A percentile compares a stretch with the other conserved stretches of the same genome.
These are phyloP conservation scores for Drosophila cardini DNA, from an alignment of 1,140 invertebrate genomes.

Conservation along the genomic window DNA sequence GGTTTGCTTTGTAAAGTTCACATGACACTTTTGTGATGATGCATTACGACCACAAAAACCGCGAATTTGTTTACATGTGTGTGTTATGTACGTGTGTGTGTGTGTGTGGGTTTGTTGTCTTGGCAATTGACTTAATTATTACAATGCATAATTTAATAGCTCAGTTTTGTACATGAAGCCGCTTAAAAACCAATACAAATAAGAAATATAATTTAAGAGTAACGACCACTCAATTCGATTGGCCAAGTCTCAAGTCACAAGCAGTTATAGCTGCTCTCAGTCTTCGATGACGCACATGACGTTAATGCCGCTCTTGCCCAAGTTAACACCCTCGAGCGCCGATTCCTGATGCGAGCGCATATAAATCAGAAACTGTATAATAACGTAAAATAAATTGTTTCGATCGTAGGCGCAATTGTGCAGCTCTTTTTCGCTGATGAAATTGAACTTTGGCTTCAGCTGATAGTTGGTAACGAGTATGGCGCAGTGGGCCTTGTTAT, in stretches of 20 bases:
- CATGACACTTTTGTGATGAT: slow-evolving; percentile 55
- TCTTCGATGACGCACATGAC: slow-evolving; percentile 90
- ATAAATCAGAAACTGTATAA: slow-evolving; percentile 91
- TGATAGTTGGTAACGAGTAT: slow-evolving; percentile 71
- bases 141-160: slow-evolving; percentile 77
- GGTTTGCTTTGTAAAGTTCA: slow-evolving; percentile 46
- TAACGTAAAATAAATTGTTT: slow-evolving; percentile 93
- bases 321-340: slow-evolving; percentile 91
- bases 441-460: slow-evolving; percentile 82
- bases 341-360: slow-evolving; percentile 91
- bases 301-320: slow-evolving; percentile 92
- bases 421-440: slow-evolving; percentile 83
- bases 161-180: slow-evolving; percentile 37
- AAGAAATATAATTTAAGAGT: slow-evolving; percentile 34
- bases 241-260: slow-evolving; percentile 28
- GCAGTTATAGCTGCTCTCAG: slow-evolving; percentile 57
- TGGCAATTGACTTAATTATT: slow-evolving; percentile 71
- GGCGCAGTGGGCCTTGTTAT: slow-evolving; percentile 81
- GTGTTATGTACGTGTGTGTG: slow-evolving; percentile 25
- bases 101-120: slow-evolving; percentile 12
- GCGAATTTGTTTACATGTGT: slow-evolving; percentile 48
- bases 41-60: slow-evolving; percentile 66
- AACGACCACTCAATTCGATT: slow-evolving; percentile 3
- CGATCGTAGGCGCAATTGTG: slow-evolving; percentile 87
- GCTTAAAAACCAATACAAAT: slow-evolving; percentile 17